phyloP scores from a whole-genome alignment of 1,140 invertebrate genomes.

The Ostrea denselamellosa region DNA sequence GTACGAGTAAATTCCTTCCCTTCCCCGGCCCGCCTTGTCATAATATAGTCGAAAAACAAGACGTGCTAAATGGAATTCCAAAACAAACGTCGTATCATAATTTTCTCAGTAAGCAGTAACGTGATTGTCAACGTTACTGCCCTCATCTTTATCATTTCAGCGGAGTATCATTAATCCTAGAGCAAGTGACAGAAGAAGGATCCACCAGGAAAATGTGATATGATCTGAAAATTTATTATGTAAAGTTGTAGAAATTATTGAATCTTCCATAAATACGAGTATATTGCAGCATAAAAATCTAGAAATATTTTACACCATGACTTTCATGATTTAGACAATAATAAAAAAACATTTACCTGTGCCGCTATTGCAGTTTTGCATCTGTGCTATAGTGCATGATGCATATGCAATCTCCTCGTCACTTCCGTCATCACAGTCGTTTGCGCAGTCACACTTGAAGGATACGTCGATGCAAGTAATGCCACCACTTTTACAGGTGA shows the following conservation, averaged over 20 bases:
- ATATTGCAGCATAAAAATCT: too few relatives aligned
- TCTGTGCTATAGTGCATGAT: constrained; percentile 1
- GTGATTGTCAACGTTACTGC: background rate
- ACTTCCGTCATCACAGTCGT: constrained; percentile 53
- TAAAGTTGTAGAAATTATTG: background rate
- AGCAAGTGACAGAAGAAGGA: background rate
- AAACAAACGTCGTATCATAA: background rate
- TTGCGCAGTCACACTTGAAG: constrained; percentile 44
- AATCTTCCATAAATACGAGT: background rate
- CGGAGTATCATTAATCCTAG: background rate
- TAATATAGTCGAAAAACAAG: background rate
- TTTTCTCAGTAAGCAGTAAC: background rate
- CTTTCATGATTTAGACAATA: background rate
- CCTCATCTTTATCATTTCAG: background rate
- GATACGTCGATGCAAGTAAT: constrained; percentile 43
- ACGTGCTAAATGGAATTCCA: background rate
- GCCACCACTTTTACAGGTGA: constrained; percentile 44
- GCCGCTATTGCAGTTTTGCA: constrained; percentile 31
- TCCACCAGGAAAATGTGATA: background rate
- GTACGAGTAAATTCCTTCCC: background rate
- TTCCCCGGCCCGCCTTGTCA: background rate
- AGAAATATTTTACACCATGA: too few relatives aligned
- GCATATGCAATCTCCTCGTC: constrained; percentile 43
- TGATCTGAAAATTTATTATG: constrained; percentile 3
- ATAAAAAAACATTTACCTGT: constrained; percentile 3